A percentile compares a stretch with the other conserved stretches of the same genome.
Evolutionary conservation across 2,113 vertebrate species (phyloP).

Genomic region (Lampris megalopsis): DNA sequence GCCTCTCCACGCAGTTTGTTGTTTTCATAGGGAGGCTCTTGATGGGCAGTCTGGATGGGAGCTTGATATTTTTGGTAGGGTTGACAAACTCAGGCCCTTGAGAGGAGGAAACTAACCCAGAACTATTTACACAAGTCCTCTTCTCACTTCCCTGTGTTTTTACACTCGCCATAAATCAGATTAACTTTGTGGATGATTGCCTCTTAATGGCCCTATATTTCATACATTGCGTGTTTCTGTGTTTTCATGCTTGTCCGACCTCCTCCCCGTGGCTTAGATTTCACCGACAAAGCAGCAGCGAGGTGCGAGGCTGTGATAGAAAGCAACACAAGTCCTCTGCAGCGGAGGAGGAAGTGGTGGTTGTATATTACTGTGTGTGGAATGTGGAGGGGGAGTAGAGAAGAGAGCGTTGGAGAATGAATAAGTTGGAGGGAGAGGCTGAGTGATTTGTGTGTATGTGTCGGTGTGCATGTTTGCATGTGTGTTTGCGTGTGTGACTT

Average conservation of each 20-base stretch:
- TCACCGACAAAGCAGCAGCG: conserved; percentile 54
- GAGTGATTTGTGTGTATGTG: not conserved
- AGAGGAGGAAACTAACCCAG: not conserved
- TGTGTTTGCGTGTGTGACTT: not conserved
- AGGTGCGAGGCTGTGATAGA: conserved; percentile 34
- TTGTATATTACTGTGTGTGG: conserved; percentile 37
- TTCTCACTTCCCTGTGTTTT: not conserved
- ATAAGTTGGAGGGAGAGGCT: conserved; percentile 6
- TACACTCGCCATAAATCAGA: not conserved
- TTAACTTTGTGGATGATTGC: not conserved
- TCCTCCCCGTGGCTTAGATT: conserved; percentile 36
- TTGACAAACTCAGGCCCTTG: not conserved
- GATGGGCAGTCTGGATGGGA: not conserved
- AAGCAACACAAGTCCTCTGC: conserved; percentile 45
- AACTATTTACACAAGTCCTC: not conserved
- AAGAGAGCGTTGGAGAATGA: conserved; percentile 26
- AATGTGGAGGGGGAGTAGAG: conserved; percentile 37
- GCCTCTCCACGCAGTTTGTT: no score
- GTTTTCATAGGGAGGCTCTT: no score
- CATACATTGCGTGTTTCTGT: not conserved
- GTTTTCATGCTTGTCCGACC: conserved; percentile 7
- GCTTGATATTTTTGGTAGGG: not conserved
- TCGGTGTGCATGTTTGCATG: not conserved
- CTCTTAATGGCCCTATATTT: not conserved
- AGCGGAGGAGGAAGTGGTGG: conserved; percentile 48